Evolutionary conservation across 2,888 invertebrate species (phyloP).

Genomic region (Hirtodrosophila alboralis): DNA sequence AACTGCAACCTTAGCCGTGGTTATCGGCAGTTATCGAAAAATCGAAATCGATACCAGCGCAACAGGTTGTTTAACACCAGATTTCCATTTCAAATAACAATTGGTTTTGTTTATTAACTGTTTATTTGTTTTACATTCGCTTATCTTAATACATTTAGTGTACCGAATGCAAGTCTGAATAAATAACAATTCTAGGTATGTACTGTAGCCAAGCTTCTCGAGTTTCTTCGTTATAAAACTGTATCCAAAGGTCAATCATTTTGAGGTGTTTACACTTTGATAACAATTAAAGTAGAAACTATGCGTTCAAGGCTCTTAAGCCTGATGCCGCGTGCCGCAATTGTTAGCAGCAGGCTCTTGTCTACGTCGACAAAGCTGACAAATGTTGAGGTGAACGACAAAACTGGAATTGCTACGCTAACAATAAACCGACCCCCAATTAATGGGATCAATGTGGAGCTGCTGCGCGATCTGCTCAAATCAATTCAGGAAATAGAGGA

Average conservation of each 20-base stretch:
- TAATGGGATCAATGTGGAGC: conserved; percentile 91
- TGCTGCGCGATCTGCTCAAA: conserved; percentile 87
- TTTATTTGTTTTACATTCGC: no score
- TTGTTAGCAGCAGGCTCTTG: conserved; percentile 29
- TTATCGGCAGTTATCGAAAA: conserved; percentile 1
- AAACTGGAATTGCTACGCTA: conserved; percentile 89
- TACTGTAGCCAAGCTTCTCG: no score
- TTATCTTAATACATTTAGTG: no score
- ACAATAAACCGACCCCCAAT: conserved; percentile 91
- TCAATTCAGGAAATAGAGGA: conserved; percentile 86
- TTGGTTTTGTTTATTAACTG: neutral
- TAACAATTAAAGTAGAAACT: conserved; percentile 41
- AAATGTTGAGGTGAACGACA: conserved; percentile 86
- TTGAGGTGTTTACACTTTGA: conserved; percentile 20
- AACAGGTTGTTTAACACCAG: conserved; percentile 16
- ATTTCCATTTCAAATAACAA: conserved; percentile 1
- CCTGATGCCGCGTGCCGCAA: conserved; percentile 34
- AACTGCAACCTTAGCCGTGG: neutral
- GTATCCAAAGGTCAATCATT: conserved; percentile 63
- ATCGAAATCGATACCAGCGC: conserved; percentile 1
- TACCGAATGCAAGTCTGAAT: no score
- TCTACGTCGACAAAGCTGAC: conserved; percentile 83
- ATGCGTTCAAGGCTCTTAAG: conserved; percentile 45
- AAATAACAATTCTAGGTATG: no score
- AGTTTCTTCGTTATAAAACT: no score